Evolutionary conservation across 2,797 vertebrate species (phyloP).

Genomic region (Chromobotia macracanthus): DNA sequence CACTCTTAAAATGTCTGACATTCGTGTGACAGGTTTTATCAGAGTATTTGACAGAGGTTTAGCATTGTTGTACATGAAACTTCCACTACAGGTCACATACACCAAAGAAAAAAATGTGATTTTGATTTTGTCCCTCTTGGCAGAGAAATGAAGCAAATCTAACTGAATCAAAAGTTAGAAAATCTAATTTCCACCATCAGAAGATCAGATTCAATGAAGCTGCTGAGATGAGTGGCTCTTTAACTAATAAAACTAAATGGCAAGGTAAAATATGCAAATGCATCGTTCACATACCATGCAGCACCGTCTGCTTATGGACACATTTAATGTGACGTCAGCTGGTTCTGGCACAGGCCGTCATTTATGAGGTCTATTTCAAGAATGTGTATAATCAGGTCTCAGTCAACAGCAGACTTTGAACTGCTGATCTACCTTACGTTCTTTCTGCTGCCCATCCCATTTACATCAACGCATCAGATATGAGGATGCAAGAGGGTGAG

Average conservation of each 20-base stretch:
- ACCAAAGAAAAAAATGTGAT: neutral
- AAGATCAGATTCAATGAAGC: neutral
- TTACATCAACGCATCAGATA: conserved; percentile 10
- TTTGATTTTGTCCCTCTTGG: neutral
- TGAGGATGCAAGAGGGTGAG: conserved; percentile 29
- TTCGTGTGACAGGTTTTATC: neutral
- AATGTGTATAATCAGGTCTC: conserved; percentile 26
- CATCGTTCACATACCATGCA: neutral
- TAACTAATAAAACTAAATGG: neutral
- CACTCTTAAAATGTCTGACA: neutral
- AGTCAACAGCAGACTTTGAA: conserved; percentile 55
- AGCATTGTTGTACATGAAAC: neutral
- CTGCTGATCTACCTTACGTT: conserved; percentile 10
- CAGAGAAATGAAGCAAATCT: neutral
- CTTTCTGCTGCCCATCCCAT: conserved; percentile 38
- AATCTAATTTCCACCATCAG: neutral
- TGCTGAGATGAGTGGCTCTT: neutral
- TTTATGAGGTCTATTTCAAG: neutral
- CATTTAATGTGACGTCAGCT: neutral
- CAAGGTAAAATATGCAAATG: conserved; percentile 7
- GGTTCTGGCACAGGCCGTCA: neutral
- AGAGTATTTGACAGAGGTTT: neutral
- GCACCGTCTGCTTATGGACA: neutral
- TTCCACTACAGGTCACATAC: neutral
- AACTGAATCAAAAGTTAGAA: neutral